Conservation (phyloP, 2,888 invertebrate genomes). For the Heliconius ismenius region DNA sequence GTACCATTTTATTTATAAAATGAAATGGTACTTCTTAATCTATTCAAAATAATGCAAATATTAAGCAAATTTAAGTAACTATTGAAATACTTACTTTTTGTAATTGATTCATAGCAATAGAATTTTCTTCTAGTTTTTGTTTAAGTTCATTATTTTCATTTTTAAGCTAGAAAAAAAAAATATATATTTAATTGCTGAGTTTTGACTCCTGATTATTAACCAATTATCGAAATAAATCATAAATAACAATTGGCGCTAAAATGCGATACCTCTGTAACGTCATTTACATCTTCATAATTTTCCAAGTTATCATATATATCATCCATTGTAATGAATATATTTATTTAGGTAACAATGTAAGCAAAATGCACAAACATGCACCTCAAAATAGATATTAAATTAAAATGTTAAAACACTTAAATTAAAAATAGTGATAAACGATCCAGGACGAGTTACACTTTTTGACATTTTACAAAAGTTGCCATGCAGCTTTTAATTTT, state of each 20-base stretch:
- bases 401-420: slow-evolving; percentile 1
- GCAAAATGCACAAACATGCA: neutral
- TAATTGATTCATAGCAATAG: slow-evolving; percentile 56
- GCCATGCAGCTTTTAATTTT: neutral
- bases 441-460: neutral
- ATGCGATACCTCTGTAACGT: slow-evolving; percentile 61
- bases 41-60: slow-evolving; percentile 4
- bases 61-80: neutral
- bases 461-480: slow-evolving; percentile 2
- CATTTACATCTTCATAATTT: slow-evolving; percentile 65
- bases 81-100: slow-evolving; percentile 65
- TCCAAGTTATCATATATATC: slow-evolving; percentile 67
- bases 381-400: neutral
- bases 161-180: slow-evolving; percentile 58
- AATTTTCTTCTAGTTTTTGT: slow-evolving; percentile 60
- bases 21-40: neutral
- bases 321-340: slow-evolving; percentile 55
- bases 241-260: slow-evolving; percentile 68
- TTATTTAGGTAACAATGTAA: neutral
- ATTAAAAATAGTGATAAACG: neutral
- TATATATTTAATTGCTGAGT: neutral
- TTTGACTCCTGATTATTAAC: neutral
- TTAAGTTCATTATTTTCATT: slow-evolving; percentile 67
- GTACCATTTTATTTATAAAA: neutral
- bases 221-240: slow-evolving; percentile 26